Evolutionary conservation across 2,888 invertebrate species (phyloP).

Genomic region (Trichogramma dendrolimi): DNA sequence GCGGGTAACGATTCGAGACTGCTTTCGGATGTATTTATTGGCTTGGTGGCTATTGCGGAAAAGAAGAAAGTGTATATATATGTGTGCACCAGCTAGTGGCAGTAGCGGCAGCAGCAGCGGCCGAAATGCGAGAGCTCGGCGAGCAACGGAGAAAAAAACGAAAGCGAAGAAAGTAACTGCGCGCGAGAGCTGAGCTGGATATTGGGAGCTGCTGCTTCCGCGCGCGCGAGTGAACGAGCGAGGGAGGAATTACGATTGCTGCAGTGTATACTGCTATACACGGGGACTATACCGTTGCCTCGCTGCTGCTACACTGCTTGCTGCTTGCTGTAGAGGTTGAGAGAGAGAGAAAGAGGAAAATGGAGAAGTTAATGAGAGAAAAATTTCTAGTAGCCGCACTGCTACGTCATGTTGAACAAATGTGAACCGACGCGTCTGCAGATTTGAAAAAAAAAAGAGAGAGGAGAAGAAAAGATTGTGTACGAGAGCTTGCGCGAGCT

Average conservation of each 20-base stretch:
- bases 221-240: not conserved
- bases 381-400: slow-evolving; percentile 17
- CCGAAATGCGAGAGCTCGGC: no score
- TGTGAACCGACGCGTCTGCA: no score
- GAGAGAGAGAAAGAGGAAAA: not conserved
- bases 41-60: slow-evolving; percentile 10
- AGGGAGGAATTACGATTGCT: slow-evolving; percentile 9
- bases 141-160: no score
- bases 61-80: not conserved
- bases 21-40: slow-evolving; percentile 28
- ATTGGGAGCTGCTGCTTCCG: not conserved
- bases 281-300: no score
- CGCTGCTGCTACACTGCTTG: no score
- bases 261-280: no score
- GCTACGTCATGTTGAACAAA: no score
- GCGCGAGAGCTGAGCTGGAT: slow-evolving; percentile 4
- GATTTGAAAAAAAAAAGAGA: no score
- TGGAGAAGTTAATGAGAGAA: slow-evolving; percentile 22
- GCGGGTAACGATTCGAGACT: slow-evolving; percentile 24
- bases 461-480: no score
- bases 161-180: slow-evolving; percentile 16
- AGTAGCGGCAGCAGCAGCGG: no score
- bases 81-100: no score
- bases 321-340: not conserved
- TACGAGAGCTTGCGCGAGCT: no score